Base-by-base conservation (phyloP, 1,140 invertebrate genomes). In the Hydropsyche tenuis region DNA sequence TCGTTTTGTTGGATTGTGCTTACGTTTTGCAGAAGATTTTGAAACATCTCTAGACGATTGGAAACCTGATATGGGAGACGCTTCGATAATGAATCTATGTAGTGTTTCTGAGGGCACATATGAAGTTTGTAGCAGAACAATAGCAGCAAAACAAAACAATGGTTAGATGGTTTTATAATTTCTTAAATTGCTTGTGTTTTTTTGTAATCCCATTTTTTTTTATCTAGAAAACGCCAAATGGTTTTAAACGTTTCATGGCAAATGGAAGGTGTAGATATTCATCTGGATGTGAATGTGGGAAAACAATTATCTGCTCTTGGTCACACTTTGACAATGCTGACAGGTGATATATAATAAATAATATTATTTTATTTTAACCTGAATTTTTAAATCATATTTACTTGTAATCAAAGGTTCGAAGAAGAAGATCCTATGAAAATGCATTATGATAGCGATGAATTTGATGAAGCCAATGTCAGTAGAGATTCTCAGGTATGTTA, bases 221-320 rank as follows among this genome's bases (percentile, higher is more conserved):
- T 72, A 27, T 20, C 80, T 79, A 88, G 95, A 96, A 83, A 98
- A 98, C 85, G 96, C 97, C 1, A 99, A 99, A 84, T 99, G 97
- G 98, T 90, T 99, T 84, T 99, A 25, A 99, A 98, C 83, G 95
- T 99, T 0, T 93, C 96, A 76, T 99, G 97, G 96, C 93, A 98
- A 85, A 99, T 99, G 98, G 95, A 99, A 86, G 98, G 98, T 69
- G 96, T 99, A 16, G 96, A 98, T 80, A 96, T 98, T 71, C 95
- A 99, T 82, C 85, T 99, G 56, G 96, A 99, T 82, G 94, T 96
- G 0, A 96, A 93, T 81, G 95, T 99, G 23, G 97, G 98, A 27
- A 98, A 98, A 82, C 95, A 98, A 80, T 84, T 99, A 16, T 96
- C 95, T 1, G 92, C 95, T 1, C 85, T 99, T 18, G 96, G 96